phyloP scores from a whole-genome alignment of 1,140 invertebrate species.

The Drosophila repletoides region DNA sequence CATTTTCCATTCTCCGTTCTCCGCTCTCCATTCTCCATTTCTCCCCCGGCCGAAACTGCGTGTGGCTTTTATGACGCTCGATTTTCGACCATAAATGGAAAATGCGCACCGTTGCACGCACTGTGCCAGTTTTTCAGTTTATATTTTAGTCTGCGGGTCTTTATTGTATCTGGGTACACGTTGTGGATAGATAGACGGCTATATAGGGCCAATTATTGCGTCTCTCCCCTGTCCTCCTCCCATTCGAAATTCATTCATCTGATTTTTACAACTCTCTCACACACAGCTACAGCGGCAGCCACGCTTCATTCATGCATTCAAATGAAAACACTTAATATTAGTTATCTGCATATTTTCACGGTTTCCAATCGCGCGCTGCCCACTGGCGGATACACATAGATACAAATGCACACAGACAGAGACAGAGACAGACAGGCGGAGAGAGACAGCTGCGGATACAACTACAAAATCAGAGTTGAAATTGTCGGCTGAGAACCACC shows the following conservation, averaged over 20 bases:
- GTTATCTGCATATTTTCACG: slow-evolving; percentile 80
- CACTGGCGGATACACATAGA: slow-evolving; percentile 64
- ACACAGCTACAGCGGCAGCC: slow-evolving; percentile 25
- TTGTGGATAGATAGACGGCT: too few species aligned
- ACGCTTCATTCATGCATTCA: slow-evolving; percentile 75
- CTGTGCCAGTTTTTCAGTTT: slow-evolving; percentile 40
- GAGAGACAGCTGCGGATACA: too few species aligned
- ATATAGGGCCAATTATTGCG: slow-evolving; percentile 52
- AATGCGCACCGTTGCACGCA: slow-evolving; percentile 49
- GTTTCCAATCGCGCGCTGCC: slow-evolving; percentile 70
- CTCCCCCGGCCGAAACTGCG: slow-evolving; percentile 31
- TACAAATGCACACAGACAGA: slow-evolving; percentile 10
- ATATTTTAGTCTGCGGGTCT: slow-evolving; percentile 10
- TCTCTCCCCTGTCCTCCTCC: slow-evolving; percentile 27
- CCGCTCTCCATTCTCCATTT: too few species aligned
- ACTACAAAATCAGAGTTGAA: slow-evolving; percentile 4
- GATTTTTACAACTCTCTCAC: slow-evolving; percentile 15
- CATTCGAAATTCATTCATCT: slow-evolving; percentile 55
- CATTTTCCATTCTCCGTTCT: too few species aligned
- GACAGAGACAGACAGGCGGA: slow-evolving; percentile 14
- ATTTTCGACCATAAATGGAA: slow-evolving; percentile 61
- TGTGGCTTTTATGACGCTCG: slow-evolving; percentile 54
- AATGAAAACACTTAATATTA: slow-evolving; percentile 79
- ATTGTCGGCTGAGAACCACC: slow-evolving; percentile 44
- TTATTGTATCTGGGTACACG: too few species aligned